Base-by-base conservation (phyloP, 2,113 vertebrate species). In the Daubentonia madagascariensis region DNA sequence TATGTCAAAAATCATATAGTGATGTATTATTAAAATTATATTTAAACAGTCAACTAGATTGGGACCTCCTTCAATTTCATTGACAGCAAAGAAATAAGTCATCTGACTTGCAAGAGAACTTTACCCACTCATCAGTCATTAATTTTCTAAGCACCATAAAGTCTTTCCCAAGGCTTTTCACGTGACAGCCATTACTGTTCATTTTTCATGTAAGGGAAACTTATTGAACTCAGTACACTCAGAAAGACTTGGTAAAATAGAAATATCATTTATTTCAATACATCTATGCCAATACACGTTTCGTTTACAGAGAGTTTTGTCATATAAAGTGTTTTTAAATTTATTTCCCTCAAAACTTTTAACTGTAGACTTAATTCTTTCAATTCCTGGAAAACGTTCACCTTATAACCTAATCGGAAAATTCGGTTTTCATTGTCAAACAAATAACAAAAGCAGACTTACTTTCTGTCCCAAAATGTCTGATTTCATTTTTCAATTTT, bases 1-100 rank as follows among this genome's bases (percentile, higher is more conserved):
- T 75, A 52, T 59, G 30, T 86, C 63, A 94, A 50, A 97, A 81
- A 30, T 86, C 18, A 57, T 63, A 30, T 54, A 67, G 10, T 80
- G 37, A 80, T 25, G 8, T 92, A 59, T 70, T 80, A 89, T 89
- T 92, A 92, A 92, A 96, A 94, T 94, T 93, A 50, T 86, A 81
- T 81, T 97, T 89, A 61, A 70, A n/a, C 37, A 85, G 45, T 75
- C 35, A 89, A 25, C 40, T 94, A 81, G 52, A 72, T 89, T 54
- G n/a, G 14, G 35, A 50, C 18, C 25, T 76, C 72, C 8, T 79
- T 85, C 45, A 54, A 14, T 76, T 89, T 97, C 40, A 89, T 35
- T 57, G 2, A 76, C 94, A 96, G 12, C 75, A 75, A 91, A 96
- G n/a, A 81, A 48, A 67, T 72, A 43, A 63, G 45, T 63, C 52